A percentile compares a stretch with the other conserved stretches of the same genome.
These are phyloP conservation scores for Melierax canorus DNA, from an alignment of 2,113 vertebrate species.

Conservation along the genomic window DNA sequence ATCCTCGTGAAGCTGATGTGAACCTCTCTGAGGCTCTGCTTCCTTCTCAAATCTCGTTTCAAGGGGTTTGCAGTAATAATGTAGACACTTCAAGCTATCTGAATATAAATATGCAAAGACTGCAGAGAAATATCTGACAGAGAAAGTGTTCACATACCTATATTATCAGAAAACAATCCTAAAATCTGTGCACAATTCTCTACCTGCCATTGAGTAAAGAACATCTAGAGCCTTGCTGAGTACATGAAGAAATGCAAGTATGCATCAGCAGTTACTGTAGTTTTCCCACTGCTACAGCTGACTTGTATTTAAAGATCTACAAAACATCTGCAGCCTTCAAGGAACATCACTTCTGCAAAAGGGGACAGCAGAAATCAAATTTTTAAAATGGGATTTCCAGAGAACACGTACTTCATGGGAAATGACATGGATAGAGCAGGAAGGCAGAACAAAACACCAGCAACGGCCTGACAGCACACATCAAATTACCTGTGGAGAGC, in stretches of 20 bases:
- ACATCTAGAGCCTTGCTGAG: neutral
- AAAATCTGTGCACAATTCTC: neutral
- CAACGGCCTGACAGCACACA: neutral
- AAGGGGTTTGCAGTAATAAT: neutral
- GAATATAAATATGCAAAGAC: neutral
- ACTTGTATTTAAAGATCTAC: neutral
- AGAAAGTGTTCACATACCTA: neutral
- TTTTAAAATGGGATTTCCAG: neutral
- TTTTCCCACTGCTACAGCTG: neutral
- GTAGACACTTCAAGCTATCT: neutral
- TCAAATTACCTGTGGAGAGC: neutral
- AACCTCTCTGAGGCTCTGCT: neutral
- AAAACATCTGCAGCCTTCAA: neutral
- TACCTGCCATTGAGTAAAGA: neutral
- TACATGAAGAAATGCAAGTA: neutral
- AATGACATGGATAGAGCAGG: neutral
- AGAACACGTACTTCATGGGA: neutral
- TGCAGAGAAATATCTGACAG: neutral
- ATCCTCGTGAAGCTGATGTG: slow-evolving; percentile 80
- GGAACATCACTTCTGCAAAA: neutral
- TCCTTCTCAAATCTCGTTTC: neutral
- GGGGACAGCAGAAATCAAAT: neutral
- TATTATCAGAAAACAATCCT: neutral
- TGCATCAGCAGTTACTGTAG: neutral
- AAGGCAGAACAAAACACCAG: neutral